These are phyloP conservation scores for Ceratitis capitata DNA, from an alignment of 1,140 invertebrate genomes.

Conservation along the genomic window DNA sequence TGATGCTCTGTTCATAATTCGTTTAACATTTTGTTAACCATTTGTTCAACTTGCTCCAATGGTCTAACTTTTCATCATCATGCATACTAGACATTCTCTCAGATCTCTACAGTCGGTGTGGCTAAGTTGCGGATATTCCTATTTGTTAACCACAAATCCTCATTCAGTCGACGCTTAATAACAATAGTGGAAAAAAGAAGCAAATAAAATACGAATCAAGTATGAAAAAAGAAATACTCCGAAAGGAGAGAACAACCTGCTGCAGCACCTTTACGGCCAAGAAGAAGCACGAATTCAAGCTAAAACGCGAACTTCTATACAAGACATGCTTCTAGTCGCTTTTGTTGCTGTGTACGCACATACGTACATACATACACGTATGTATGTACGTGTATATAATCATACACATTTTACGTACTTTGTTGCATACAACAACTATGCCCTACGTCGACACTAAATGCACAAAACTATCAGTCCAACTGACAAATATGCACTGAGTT, in stretches of 20 bases:
- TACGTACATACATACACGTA: background rate
- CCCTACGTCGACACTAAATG: background rate
- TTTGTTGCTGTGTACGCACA: background rate
- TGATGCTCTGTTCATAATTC: slow-evolving; percentile 62
- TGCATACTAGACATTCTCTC: background rate
- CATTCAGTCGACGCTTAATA: background rate
- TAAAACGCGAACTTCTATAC: background rate
- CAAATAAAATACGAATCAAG: background rate
- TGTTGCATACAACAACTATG: no score
- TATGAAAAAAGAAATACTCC: background rate
- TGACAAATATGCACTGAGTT: slow-evolving; percentile 31
- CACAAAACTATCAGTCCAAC: slow-evolving; percentile 33
- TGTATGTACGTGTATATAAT: background rate
- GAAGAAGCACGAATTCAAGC: background rate
- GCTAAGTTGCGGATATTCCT: background rate
- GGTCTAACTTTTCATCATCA: background rate
- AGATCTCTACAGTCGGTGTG: background rate
- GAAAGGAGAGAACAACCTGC: slow-evolving; percentile 7
- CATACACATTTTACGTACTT: no score
- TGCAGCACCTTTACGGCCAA: background rate
- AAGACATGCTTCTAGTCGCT: background rate
- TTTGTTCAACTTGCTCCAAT: slow-evolving; percentile 60
- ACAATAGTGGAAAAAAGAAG: background rate
- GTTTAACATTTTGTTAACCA: slow-evolving; percentile 65
- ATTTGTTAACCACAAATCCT: slow-evolving; percentile 28